Evolutionary conservation across 2,113 vertebrate genomes (phyloP), one percentile per base, ranked within the genome.

Genomic region (Callorhinus ursinus): DNA sequence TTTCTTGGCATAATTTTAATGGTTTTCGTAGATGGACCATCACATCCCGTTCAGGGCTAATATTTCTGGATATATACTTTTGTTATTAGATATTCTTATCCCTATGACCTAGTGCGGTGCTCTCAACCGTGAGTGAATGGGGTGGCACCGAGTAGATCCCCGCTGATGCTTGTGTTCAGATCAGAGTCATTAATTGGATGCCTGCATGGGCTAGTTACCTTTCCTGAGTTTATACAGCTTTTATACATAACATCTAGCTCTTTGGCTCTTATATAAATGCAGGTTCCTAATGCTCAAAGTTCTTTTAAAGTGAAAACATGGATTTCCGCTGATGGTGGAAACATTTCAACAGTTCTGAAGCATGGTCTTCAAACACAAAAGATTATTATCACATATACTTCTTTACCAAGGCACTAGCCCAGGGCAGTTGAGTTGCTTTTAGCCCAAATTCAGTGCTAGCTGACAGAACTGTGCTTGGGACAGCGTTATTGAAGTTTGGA

Each of bases 261-360:
- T 92, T 87, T 71, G 53, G 22, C 26, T 92, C 33, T 33, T 18
- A 10, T 1, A 19, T 7, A 1, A 12, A 28, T 8, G 28, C 12
- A 18, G 39, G 79, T 82, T 95, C 83, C 74, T 74, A 16, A 82
- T 82, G 86, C 39, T 72, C 3, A 72, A 0, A 22, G 19, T 90
- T 72, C 42, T 85, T 93, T 91, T 94, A 63, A 93, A 91, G 83
- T 69, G 80, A 36, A 79, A 95, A 63, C 55, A 3, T 19, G 59
- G 46, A 33, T 94, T 91, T 95, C 63, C 57, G 90, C 28, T 42
- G 55, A 11, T 84, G 83, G n/a, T 42, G 28, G 87, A 81, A 76
- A 92, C 16, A 15, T 86, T 76, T 95, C 92, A 83, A 5, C 26
- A 28, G 67, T 21, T 65, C 22, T 28, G 59, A 87, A 55, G 36